These are phyloP conservation scores for Corythornis leucogaster DNA, from an alignment of 2,797 vertebrate species.

Conservation along the genomic window DNA sequence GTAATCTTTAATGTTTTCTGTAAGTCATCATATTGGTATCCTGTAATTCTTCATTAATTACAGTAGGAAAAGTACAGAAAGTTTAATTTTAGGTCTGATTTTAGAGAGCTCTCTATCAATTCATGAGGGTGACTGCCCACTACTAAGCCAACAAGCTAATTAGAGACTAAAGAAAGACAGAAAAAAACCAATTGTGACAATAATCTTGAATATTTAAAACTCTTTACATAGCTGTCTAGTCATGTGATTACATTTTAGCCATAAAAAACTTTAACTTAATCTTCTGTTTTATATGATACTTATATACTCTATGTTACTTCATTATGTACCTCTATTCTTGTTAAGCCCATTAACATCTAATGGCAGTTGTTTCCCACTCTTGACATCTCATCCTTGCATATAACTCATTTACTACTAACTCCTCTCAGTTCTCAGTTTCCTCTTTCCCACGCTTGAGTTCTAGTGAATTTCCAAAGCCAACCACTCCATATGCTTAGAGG, in stretches of 20 bases:
- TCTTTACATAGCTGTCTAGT: not conserved
- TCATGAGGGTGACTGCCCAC: not conserved
- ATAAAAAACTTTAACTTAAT: not conserved
- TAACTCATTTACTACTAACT: not conserved
- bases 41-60: not conserved
- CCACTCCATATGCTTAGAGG: conserved; percentile 22
- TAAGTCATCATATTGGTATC: not conserved
- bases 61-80: not conserved
- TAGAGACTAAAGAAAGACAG: not conserved
- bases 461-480: conserved; percentile 14
- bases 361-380: not conserved
- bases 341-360: not conserved
- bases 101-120: not conserved
- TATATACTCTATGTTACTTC: not conserved
- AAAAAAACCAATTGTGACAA: not conserved
- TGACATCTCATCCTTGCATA: not conserved
- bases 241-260: not conserved
- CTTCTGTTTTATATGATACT: not conserved
- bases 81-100: not conserved
- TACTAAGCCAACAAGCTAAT: not conserved
- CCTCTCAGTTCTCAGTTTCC: not conserved
- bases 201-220: not conserved
- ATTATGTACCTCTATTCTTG: not conserved
- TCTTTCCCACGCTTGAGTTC: conserved; percentile 15
- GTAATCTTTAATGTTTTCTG: not conserved